Evolutionary conservation across 2,888 invertebrate species (phyloP).

Genomic region (Trachelus tabidus): DNA sequence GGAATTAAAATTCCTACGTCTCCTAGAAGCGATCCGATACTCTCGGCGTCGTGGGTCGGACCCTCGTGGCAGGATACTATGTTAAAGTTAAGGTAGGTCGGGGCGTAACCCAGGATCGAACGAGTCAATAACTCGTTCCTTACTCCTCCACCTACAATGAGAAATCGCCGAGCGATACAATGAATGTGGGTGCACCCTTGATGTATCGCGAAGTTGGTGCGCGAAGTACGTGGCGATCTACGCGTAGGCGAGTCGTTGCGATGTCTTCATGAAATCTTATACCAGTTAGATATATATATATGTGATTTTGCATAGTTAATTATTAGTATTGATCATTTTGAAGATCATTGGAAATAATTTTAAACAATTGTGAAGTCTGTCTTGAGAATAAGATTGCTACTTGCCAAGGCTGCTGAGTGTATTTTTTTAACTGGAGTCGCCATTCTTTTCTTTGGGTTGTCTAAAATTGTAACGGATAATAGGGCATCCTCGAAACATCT

Average conservation of each 20-base stretch:
- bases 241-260: constrained; percentile 29
- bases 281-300: neutral
- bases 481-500: neutral
- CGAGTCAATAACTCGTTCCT: constrained; percentile 58
- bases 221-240: constrained; percentile 11
- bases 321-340: neutral
- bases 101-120: constrained; percentile 60
- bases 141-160: constrained; percentile 54
- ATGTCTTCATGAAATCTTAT: constrained; percentile 42
- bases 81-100: constrained; percentile 57
- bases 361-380: neutral
- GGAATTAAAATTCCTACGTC: neutral
- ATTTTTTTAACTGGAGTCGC: neutral
- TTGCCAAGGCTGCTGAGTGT: neutral
- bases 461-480: neutral
- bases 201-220: constrained; percentile 31
- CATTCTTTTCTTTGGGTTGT: neutral
- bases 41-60: constrained; percentile 12
- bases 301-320: neutral
- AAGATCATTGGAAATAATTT: neutral
- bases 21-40: neutral
- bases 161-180: constrained; percentile 49
- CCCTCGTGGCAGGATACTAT: constrained; percentile 49
- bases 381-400: neutral
- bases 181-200: constrained; percentile 50